Percentiles rank a stretch among this genome's conserved stretches.
These are phyloP conservation scores for Piscicola geometra DNA, from an alignment of 2,888 invertebrate species.

Conservation along the genomic window DNA sequence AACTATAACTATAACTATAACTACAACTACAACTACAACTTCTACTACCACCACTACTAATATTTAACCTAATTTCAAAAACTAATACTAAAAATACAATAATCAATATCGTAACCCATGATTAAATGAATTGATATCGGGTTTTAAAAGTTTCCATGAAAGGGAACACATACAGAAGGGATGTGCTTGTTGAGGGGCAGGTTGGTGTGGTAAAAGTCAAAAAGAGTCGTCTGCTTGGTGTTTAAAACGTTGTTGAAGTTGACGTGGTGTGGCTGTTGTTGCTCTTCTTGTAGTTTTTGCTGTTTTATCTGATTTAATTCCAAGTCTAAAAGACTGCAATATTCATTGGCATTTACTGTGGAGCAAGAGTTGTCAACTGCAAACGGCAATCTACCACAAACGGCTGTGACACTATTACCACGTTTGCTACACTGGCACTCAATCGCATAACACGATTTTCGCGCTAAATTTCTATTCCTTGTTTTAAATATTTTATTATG, in stretches of 20 bases:
- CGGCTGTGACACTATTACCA: too few species aligned
- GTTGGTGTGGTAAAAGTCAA: neutral
- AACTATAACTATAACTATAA: neutral
- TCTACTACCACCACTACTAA: neutral
- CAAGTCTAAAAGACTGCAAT: too few species aligned
- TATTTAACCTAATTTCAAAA: neutral
- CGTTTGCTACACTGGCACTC: too few species aligned
- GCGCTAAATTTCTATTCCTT: too few species aligned
- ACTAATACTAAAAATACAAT: neutral
- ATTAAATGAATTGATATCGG: neutral
- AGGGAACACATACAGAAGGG: neutral
- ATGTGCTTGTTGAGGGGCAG: neutral
- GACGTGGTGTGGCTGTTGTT: neutral
- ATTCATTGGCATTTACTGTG: too few species aligned
- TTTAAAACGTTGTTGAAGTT: neutral
- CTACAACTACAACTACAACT: neutral
- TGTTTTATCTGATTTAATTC: neutral
- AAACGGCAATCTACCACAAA: too few species aligned
- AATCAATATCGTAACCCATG: neutral
- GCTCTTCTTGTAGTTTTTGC: neutral
- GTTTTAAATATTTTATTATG: too few species aligned
- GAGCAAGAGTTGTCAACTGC: too few species aligned
- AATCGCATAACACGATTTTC: too few species aligned
- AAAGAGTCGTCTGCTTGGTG: neutral
- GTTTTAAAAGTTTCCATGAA: neutral